A percentile compares a stretch with the other conserved stretches of the same genome.
Evolutionary conservation across 2,888 invertebrate species (phyloP).

Genomic region (Phlogophora meticulosa): DNA sequence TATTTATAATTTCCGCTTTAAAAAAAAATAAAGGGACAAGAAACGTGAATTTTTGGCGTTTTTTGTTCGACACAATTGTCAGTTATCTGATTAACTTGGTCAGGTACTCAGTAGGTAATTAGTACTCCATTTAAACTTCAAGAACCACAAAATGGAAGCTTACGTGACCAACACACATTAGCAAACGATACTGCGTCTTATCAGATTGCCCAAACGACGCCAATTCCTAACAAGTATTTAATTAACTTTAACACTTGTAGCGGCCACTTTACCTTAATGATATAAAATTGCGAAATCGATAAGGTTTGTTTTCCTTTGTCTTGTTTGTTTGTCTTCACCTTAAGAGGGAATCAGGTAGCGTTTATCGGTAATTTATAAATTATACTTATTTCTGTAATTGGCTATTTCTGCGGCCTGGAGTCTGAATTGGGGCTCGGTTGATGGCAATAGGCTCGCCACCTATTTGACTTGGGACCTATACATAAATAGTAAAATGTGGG

Average conservation of each 20-base stretch:
- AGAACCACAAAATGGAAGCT: neutral
- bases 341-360: neutral
- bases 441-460: too few relatives aligned
- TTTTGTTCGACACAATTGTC: too few relatives aligned
- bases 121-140: neutral
- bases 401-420: too few relatives aligned
- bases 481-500: too few relatives aligned
- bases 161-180: constrained; percentile 18
- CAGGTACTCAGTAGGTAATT: too few relatives aligned
- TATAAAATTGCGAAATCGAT: constrained; percentile 42
- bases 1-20: too few relatives aligned
- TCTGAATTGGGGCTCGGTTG: too few relatives aligned
- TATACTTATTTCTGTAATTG: too few relatives aligned
- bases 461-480: too few relatives aligned
- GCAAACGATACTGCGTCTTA: constrained; percentile 13
- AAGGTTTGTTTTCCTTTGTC: constrained; percentile 30
- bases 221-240: constrained; percentile 47
- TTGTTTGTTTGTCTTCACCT: constrained; percentile 9
- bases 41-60: too few relatives aligned
- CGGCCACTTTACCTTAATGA: constrained; percentile 47
- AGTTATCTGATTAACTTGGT: too few relatives aligned
- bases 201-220: constrained; percentile 23
- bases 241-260: constrained; percentile 43
- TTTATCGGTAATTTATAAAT: constrained; percentile 17
- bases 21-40: too few relatives aligned